phyloP scores from a whole-genome alignment of 2,797 vertebrate species.

The Paramormyrops hopkinsi region DNA sequence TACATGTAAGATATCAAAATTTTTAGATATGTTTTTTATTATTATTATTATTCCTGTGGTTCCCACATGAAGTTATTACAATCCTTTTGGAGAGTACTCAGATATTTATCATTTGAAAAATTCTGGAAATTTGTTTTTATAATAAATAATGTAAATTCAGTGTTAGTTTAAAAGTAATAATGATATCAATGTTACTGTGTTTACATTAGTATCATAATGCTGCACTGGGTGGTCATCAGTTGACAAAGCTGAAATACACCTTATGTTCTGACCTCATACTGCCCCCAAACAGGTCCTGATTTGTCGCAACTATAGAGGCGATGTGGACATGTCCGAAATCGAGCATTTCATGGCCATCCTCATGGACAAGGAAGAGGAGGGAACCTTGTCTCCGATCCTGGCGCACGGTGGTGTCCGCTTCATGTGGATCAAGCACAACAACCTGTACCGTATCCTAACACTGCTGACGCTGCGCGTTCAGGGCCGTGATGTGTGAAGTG shows the following conservation, averaged over 20 bases:
- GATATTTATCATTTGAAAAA: background rate
- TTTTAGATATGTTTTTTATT: background rate
- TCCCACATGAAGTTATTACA: background rate
- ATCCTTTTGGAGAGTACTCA: background rate
- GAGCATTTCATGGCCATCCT: constrained; percentile 96
- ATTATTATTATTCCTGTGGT: background rate
- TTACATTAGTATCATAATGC: background rate
- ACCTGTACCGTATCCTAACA: constrained; percentile 86
- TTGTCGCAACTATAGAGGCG: constrained; percentile 92
- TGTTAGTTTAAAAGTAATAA: background rate
- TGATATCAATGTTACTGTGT: background rate
- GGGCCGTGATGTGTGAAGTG: background rate
- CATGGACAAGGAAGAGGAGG: constrained; percentile 97
- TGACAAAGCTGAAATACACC: background rate
- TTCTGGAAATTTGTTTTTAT: background rate
- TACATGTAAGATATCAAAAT: background rate
- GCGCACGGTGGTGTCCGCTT: constrained; percentile 91
- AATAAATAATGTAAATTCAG: background rate
- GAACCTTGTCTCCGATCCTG: constrained; percentile 85
- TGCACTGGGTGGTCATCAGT: too few species aligned
- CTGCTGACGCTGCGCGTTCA: background rate
- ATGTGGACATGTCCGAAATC: constrained; percentile 98
- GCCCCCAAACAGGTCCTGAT: constrained; percentile 75
- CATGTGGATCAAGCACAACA: constrained; percentile 99
- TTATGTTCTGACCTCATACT: background rate